Base-by-base conservation (phyloP, 2,797 vertebrate species). In the Danio aesculapii region DNA sequence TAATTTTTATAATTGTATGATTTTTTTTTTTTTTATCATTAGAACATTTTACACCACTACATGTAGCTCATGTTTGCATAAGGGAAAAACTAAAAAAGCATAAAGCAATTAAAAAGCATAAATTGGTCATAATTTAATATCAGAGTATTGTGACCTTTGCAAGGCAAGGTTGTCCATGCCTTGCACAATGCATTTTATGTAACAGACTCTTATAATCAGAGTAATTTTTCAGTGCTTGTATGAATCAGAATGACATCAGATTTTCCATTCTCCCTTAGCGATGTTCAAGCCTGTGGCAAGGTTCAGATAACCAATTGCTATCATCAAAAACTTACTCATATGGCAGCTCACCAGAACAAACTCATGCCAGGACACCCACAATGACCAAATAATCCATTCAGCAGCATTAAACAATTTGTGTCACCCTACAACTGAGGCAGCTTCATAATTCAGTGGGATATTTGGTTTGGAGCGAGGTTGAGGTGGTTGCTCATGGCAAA, bases 201-300 rank as follows among this genome's bases (percentile, higher is more conserved):
- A 77, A 64, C 63, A 86, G 81, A 79, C 2, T 12, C 5, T n/a
- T 57, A 70, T 84, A 57, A 64, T 79, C 46, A 83, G 55, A 84
- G 44, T 41, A 53, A 50, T 66, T 74, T 74, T 53, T 49, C 69
- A 77, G 57, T 79, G 46, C 57, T 75, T 61, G 67, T 50, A 30
- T 74, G 44, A 79, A 59, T 55, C 58, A 44, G 14, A 21, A 39
- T 68, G 8, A 50, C 80, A 80, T 93, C 91, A 93, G 13, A 84
- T 81, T 93, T 94, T 93, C 91, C 92, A 91, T 83, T 76, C 86
- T 81, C 62, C 68, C 70, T 81, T 75, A 81, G 85, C 89, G 82
- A 85, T 84, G 88, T 90, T 89, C 85, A 82, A 82, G 86, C 88
- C 86, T 89, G 85, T 84, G 82, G 82, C 82, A 44, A 81, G 50